Conservation (phyloP, 2,888 invertebrate species). For the Brachypterus glaber region DNA sequence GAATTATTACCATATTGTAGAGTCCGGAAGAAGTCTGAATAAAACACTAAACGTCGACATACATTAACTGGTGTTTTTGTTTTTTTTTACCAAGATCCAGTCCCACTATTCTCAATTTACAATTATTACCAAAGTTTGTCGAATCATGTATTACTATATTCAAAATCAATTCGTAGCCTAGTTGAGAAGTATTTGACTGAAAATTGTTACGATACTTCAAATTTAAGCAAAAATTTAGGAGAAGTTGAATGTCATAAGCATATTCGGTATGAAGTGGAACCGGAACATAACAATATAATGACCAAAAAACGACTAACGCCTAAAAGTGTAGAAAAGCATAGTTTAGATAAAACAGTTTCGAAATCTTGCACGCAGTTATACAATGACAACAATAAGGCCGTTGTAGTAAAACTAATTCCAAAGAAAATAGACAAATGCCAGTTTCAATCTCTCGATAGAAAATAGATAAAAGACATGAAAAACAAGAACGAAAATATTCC, state of each 20-base stretch:
- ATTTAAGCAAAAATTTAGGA: slow-evolving; percentile 28
- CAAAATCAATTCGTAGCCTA: too few species aligned
- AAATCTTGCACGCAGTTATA: slow-evolving; percentile 33
- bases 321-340: slow-evolving; percentile 3
- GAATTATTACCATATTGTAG: too few species aligned
- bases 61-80: too few species aligned
- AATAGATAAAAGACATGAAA: slow-evolving; percentile 12
- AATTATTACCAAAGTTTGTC: too few species aligned
- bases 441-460: slow-evolving; percentile 26
- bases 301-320: slow-evolving; percentile 8
- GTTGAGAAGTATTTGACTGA: slow-evolving; percentile 37
- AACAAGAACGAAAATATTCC: slow-evolving; percentile 35
- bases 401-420: slow-evolving; percentile 36
- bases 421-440: slow-evolving; percentile 24
- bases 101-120: too few species aligned
- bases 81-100: too few species aligned
- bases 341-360: slow-evolving; percentile 26
- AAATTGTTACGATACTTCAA: slow-evolving; percentile 35
- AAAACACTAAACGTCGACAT: too few species aligned
- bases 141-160: too few species aligned
- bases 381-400: slow-evolving; percentile 27
- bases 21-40: too few species aligned
- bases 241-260: slow-evolving; percentile 39
- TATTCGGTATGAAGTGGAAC: slow-evolving; percentile 38
- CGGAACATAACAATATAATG: too few species aligned